These are phyloP conservation scores for Loris lydekkerianus DNA, from an alignment of 2,797 vertebrate species.

Conservation along the genomic window DNA sequence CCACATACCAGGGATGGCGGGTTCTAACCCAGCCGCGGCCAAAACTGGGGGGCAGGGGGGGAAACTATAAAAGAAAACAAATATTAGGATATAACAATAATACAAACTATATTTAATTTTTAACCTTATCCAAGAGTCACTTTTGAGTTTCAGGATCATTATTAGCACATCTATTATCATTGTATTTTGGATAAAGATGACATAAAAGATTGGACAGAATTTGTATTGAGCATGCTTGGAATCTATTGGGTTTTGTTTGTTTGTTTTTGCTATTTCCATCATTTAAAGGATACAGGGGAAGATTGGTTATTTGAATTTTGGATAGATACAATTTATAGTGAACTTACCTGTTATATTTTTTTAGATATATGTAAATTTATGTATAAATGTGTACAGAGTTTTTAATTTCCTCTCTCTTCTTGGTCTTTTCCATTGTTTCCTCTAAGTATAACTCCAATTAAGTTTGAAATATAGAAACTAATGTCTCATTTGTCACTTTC, in stretches of 20 bases:
- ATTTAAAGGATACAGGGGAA: not conserved
- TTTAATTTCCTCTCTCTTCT: not conserved
- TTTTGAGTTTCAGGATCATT: not conserved
- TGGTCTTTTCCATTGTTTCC: not conserved
- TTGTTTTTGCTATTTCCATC: not conserved
- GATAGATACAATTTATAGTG: not conserved
- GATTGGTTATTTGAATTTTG: slow-evolving; percentile 37
- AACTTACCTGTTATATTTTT: not conserved
- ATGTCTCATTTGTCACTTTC: slow-evolving; percentile 16
- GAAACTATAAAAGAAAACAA: not conserved
- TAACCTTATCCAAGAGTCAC: slow-evolving; percentile 23
- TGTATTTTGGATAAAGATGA: not conserved
- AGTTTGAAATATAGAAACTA: not conserved
- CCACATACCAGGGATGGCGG: no score
- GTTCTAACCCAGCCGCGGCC: no score
- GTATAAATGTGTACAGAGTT: not conserved
- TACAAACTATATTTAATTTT: not conserved
- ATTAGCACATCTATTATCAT: not conserved
- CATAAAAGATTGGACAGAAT: not conserved
- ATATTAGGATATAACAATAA: not conserved
- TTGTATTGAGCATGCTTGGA: not conserved
- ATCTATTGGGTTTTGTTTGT: not conserved
- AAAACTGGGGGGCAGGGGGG: no score
- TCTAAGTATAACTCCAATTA: not conserved
- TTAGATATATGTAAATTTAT: not conserved